A percentile compares a stretch with the other conserved stretches of the same genome.
These are phyloP conservation scores for Caenorhabditis tropicalis DNA, from an alignment of 1,140 invertebrate species.

Conservation along the genomic window DNA sequence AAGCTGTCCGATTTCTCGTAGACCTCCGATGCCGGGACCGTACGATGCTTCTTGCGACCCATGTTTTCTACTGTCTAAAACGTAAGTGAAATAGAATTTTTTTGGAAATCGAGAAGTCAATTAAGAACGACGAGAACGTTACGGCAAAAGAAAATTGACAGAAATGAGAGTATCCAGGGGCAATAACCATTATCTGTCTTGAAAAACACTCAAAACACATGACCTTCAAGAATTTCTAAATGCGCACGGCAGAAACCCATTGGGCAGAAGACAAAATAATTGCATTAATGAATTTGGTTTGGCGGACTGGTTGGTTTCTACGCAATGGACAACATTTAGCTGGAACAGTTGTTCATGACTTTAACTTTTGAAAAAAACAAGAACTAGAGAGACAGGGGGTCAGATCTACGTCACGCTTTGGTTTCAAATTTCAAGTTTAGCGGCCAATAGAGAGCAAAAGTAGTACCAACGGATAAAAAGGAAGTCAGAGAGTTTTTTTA, in stretches of 20 bases:
- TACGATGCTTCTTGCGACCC: constrained; percentile 33
- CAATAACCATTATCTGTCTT: constrained; percentile 20
- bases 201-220: constrained; percentile 4
- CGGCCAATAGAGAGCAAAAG: neutral
- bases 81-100: neutral
- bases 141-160: neutral
- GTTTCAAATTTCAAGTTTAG: constrained; percentile 35
- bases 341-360: neutral
- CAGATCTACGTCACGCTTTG: neutral
- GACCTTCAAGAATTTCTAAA: constrained; percentile 6
- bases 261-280: constrained; percentile 33
- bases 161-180: neutral
- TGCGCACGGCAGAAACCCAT: constrained; percentile 5
- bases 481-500: neutral
- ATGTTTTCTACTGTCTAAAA: constrained; percentile 8
- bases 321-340: neutral
- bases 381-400: neutral
- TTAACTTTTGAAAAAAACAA: neutral
- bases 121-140: neutral
- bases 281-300: constrained; percentile 7
- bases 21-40: neutral
- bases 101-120: neutral
- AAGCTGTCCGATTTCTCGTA: constrained; percentile 30
- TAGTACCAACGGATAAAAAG: neutral
- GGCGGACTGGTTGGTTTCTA: neutral